Conservation (phyloP, 1,140 invertebrate species). For the Apocrypta bakeri region DNA sequence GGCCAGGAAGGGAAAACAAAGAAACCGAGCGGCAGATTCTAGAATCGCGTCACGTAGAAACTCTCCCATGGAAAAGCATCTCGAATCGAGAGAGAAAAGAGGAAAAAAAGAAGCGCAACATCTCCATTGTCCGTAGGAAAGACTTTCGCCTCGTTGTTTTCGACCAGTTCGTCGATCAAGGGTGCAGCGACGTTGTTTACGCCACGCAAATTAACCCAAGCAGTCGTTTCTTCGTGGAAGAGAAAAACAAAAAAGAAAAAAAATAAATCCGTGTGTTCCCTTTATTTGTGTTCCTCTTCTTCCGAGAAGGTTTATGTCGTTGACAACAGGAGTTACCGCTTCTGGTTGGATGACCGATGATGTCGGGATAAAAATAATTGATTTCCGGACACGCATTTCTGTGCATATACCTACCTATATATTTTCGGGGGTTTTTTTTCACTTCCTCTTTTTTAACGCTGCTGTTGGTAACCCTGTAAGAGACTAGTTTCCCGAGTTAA, state of each 20-base stretch:
- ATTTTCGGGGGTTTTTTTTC: too few relatives aligned
- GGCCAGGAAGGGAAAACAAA: slow-evolving; percentile 19
- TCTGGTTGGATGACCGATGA: too few relatives aligned
- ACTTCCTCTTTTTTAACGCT: too few relatives aligned
- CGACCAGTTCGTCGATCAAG: background rate
- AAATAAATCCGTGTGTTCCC: background rate
- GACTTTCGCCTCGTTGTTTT: slow-evolving; percentile 30
- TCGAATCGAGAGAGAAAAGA: background rate
- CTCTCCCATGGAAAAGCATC: slow-evolving; percentile 18
- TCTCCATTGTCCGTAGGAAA: slow-evolving; percentile 30
- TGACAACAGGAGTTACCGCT: background rate
- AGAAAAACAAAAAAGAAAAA: background rate
- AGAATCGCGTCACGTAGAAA: slow-evolving; percentile 32
- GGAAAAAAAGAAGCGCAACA: background rate
- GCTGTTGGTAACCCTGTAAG: background rate
- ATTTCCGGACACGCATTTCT: slow-evolving; percentile 8
- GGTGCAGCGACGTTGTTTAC: background rate
- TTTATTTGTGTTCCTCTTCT: background rate
- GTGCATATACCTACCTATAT: too few relatives aligned
- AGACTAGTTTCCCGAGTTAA: slow-evolving; percentile 41
- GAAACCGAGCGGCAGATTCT: background rate
- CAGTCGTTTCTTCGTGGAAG: too few relatives aligned
- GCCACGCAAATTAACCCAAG: background rate
- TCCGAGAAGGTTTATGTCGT: background rate
- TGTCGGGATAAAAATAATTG: slow-evolving; percentile 32